Evolutionary conservation across 2,888 invertebrate genomes (phyloP).

Genomic region (Panzeria rudis): DNA sequence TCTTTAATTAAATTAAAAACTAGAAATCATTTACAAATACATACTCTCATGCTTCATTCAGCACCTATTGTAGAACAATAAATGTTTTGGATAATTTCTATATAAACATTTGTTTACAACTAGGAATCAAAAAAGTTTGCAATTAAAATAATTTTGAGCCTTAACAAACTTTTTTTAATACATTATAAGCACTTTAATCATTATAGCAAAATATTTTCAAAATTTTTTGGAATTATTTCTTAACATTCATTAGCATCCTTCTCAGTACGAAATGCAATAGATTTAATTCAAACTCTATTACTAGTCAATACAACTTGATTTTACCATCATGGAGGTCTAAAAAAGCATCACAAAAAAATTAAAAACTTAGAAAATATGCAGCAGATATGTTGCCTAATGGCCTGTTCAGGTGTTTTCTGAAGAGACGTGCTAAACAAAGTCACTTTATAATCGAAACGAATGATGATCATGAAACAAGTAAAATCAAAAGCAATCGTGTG

Average conservation of each 20-base stretch:
- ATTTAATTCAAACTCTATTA: slow-evolving; percentile 26
- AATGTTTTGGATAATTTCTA: too few relatives aligned
- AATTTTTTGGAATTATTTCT: not conserved
- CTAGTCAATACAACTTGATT: slow-evolving; percentile 48
- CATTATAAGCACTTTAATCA: not conserved
- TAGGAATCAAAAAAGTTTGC: too few relatives aligned
- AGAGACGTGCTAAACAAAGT: slow-evolving; percentile 29
- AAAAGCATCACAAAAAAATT: slow-evolving; percentile 11
- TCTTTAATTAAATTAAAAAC: not conserved
- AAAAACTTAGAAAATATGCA: slow-evolving; percentile 18
- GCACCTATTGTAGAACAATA: not conserved
- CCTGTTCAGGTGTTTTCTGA: slow-evolving; percentile 47
- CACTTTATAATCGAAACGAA: slow-evolving; percentile 47
- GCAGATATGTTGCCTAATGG: slow-evolving; percentile 44
- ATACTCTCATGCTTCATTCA: not conserved
- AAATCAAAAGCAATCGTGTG: slow-evolving; percentile 78
- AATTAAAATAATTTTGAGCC: too few relatives aligned
- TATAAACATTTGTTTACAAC: too few relatives aligned
- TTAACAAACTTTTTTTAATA: too few relatives aligned
- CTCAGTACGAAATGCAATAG: not conserved
- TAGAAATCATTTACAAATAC: not conserved
- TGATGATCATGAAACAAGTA: slow-evolving; percentile 54
- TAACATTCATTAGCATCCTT: not conserved
- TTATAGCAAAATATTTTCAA: not conserved
- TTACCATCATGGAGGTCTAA: slow-evolving; percentile 56